Evolutionary conservation across 1,140 invertebrate genomes (phyloP).

Genomic region (Brachionus asplanchnoidis): DNA sequence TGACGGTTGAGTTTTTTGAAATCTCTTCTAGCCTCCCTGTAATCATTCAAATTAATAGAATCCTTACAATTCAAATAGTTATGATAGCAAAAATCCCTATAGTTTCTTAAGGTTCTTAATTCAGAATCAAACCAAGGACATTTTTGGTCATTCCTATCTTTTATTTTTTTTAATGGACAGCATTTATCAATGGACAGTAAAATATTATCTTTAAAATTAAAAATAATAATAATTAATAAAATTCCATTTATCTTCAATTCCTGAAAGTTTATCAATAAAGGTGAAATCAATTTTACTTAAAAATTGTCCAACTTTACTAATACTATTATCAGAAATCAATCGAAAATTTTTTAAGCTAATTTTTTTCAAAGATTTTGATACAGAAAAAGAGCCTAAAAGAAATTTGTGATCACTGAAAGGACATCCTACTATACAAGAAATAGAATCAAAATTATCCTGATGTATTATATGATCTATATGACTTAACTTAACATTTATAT

Average conservation of each 20-base stretch:
- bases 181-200: background rate
- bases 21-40: background rate
- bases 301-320: background rate
- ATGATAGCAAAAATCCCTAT: background rate
- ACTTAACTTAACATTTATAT: background rate
- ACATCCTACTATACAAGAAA: background rate
- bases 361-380: background rate
- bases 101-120: background rate
- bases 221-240: too few relatives aligned
- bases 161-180: background rate
- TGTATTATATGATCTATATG: background rate
- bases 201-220: background rate
- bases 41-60: background rate
- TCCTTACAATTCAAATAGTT: background rate
- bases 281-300: background rate
- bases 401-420: background rate
- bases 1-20: background rate
- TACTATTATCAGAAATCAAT: background rate
- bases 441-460: background rate
- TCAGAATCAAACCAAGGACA: background rate
- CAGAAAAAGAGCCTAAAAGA: background rate
- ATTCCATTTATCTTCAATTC: background rate
- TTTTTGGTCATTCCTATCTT: background rate
- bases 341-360: background rate
- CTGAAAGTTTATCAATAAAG: background rate